Evolutionary conservation across 2,888 invertebrate genomes (phyloP), one percentile per base, ranked within the genome.

Genomic region (Lissocephala sabroskyi): DNA sequence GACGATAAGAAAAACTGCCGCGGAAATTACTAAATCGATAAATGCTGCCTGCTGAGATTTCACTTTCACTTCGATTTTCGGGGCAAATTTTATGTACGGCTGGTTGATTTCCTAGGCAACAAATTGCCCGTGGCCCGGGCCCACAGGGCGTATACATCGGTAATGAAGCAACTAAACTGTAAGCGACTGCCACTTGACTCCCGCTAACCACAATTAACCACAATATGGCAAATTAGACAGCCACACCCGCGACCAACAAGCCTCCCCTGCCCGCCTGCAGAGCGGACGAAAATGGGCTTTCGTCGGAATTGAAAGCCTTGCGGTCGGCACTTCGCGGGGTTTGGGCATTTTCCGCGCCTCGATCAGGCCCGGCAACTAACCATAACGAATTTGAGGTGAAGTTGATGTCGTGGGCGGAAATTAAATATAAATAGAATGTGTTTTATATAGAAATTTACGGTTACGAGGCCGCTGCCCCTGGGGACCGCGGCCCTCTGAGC

Each of bases 11-110:
- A 35, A 35, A 35, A 59, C 49, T 46, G 49, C 36, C 41, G 50
- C 62, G 63, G 66, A 64, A 64, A 65, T 66, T 64, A 56, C 63
- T 59, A 64, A 64, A 64, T 64, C 66, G 63, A 64, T 64, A 65
- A 47, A 49, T 42, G 45, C 52, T 30, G 43, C 39, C 46, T 45
- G 45, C 52, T 57, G 59, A 49, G 59, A 59, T 59, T 59, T 57
- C 49, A 29, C 17, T 23, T 23, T 3, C 4, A 5, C 23, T 23
- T 23, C 7, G 23, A 3, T 23, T 23, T 23, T 23, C 4, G 4
- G 7, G 23, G 7, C 3, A 23, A 5, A 23, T 23, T 23, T 23
- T 23, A 23, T 23, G 23, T 23, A 23, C 4, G 7, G 23, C 4
- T 23, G 23, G n/a, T n/a, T n/a, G n/a, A n/a, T n/a, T n/a, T n/a